Conservation (phyloP, 2,113 vertebrate species). For the Elephas maximus region DNA sequence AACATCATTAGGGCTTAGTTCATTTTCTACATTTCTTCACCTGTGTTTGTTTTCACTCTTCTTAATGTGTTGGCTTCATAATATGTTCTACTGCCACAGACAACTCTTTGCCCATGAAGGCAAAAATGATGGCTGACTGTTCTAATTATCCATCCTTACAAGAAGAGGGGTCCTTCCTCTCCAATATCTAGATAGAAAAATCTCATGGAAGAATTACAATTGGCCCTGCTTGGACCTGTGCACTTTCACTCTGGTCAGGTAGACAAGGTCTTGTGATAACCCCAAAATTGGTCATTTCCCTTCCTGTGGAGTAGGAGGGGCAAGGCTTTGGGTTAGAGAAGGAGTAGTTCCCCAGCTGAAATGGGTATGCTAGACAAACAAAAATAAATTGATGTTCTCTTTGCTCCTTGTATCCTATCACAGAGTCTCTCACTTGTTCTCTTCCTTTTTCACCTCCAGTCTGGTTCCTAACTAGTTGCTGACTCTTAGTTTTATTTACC, state of each 20-base stretch:
- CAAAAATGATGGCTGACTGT: neutral
- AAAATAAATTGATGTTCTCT: neutral
- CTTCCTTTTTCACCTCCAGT: neutral
- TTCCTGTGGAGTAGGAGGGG: neutral
- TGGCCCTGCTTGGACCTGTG: neutral
- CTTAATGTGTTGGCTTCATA: neutral
- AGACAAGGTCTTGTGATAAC: too few species aligned
- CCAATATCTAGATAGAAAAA: neutral
- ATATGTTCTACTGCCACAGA: neutral
- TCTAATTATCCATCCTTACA: neutral
- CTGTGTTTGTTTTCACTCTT: neutral
- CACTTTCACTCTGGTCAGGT: neutral
- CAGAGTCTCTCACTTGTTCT: neutral
- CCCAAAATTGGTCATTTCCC: neutral
- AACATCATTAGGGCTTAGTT: too few species aligned
- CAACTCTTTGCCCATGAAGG: neutral
- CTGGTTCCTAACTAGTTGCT: neutral
- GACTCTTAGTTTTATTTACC: neutral
- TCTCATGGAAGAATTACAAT: neutral
- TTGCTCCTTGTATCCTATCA: too few species aligned
- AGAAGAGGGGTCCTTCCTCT: neutral
- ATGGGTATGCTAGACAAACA: neutral
- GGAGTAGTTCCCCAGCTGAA: neutral
- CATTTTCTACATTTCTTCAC: neutral
- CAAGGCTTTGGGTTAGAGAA: neutral